Evolutionary conservation across 2,113 vertebrate species (phyloP), one percentile per base, ranked within the genome.

Genomic region (Chloropsis cyanopogon): DNA sequence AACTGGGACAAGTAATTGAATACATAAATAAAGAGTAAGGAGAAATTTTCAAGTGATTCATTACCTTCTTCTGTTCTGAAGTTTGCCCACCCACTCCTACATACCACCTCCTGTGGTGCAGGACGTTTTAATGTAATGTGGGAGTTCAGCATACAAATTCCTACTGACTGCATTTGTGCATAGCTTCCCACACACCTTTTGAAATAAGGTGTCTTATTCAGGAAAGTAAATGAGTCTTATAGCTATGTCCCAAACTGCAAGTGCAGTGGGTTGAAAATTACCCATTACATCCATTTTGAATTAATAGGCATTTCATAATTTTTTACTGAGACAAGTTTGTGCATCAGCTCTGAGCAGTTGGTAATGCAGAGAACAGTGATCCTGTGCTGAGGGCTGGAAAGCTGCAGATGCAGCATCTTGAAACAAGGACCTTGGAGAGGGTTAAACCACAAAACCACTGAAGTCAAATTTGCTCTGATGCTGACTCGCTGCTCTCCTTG

Each of bases 81-180:
- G 65, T 95, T 94, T 94, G 85, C 85, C 85, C 75, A 94, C 86
- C 86, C 77, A 84, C 91, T 92, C 91, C 91, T 92, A 84, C 86
- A 53, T 41, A 75, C 52, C 81, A 78, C 83, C 95, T 94, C 78
- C 82, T 80, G 86, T 85, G 77, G 89, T 84, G 84, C 86, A 92
- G 94, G 92, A 89, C 60, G 33, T 92, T 92, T 93, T 83, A 93
- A 88, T 90, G 81, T 64, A 59, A 31, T 7, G 91, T 93, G 52
- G 95, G 96, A 87, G 86, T 82, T 89, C 72, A 95, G 77, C 94
- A 82, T n/a, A 89, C 89, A 91, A 65, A 92, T 95, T 88, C 73
- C 77, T 93, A 41, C 77, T 70, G 82, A 39, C 76, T 96, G 80
- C 80, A 78, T 86, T 95, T 92, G 80, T 93, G 86, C 71, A 56